These are phyloP conservation scores for Tragelaphus oryx DNA, from an alignment of 2,797 vertebrate species.

Conservation along the genomic window DNA sequence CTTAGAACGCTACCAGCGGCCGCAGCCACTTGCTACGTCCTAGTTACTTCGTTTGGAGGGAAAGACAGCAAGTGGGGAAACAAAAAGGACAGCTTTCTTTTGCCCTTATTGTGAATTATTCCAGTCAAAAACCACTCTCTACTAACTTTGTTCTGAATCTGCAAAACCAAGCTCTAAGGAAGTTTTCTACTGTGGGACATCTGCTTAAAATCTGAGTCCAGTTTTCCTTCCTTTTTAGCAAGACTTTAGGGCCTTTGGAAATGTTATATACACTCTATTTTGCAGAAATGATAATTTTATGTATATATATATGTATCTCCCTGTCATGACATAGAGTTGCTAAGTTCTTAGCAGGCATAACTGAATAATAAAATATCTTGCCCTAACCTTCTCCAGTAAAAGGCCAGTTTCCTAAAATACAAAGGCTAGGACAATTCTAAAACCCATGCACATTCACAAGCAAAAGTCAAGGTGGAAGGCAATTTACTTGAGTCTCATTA, in stretches of 20 bases:
- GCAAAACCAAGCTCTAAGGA: not conserved
- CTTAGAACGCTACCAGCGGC: not conserved
- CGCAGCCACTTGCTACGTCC: not conserved
- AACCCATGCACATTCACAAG: not conserved
- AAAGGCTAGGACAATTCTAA: not conserved
- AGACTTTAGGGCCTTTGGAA: not conserved
- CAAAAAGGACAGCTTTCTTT: not conserved
- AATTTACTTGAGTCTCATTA: not conserved
- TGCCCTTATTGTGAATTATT: not conserved
- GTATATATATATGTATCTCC: not conserved
- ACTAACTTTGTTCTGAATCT: not conserved
- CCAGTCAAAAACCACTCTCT: not conserved
- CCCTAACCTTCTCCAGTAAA: not conserved
- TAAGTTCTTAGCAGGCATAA: not conserved
- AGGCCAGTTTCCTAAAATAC: slow-evolving; percentile 3
- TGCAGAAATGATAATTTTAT: not conserved
- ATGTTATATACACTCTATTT: no score
- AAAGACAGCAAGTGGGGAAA: not conserved
- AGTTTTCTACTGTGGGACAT: not conserved
- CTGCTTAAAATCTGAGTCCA: not conserved
- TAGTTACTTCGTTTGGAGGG: not conserved
- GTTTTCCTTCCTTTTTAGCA: not conserved
- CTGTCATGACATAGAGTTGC: not conserved
- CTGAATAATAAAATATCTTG: not conserved
- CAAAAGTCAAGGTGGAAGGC: not conserved